Base-by-base conservation (phyloP, 2,797 vertebrate genomes). In the Halcyon smyrnensis region DNA sequence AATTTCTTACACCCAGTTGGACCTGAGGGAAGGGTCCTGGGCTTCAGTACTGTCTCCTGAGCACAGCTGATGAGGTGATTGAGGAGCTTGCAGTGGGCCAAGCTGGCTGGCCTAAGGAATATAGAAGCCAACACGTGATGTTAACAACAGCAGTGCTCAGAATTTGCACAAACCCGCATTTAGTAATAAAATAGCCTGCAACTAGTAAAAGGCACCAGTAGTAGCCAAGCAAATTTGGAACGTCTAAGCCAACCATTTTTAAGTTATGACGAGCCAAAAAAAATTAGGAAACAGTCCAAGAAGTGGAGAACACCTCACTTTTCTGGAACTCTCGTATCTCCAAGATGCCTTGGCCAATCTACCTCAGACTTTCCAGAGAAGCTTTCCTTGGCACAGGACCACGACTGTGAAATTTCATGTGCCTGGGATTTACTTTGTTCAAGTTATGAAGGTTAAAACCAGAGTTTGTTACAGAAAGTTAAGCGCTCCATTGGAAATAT, bases 231-330 rank as follows among this genome's bases (percentile, higher is more conserved):
- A 93, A 93, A 81, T 91, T 91, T 80, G 53, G 57, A 95, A 94
- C 86, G 93, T 94, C 70, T 83, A 83, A 96, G 86, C 81, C 92
- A 94, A 79, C 76, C 50, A n/a, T 91, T 94, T 95, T 91, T 75
- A 94, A 95, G 82, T 95, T 95, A 83, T 17, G 56, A 73, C 32
- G 89, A 83, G 95, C 94, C 94, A 95, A 93, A 95, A 87, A 93
- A 89, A 96, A 95, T 95, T 95, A 96, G 93, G 63, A 93, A 86
- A 46, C 46, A 10, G 85, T 92, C 96, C 96, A 97, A 95, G 83
- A 95, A 95, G 87, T 93, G 86, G 84, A 95, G 95, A 97, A 94
- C 90, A 92, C 94, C 91, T 97, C 93, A 89, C 93, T 91, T 97
- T 83, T 90, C 60, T 94, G 91, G 90, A 96, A 96, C 93, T 93